Conservation (phyloP, 2,888 invertebrate species). For the Nemoura dubitans region DNA sequence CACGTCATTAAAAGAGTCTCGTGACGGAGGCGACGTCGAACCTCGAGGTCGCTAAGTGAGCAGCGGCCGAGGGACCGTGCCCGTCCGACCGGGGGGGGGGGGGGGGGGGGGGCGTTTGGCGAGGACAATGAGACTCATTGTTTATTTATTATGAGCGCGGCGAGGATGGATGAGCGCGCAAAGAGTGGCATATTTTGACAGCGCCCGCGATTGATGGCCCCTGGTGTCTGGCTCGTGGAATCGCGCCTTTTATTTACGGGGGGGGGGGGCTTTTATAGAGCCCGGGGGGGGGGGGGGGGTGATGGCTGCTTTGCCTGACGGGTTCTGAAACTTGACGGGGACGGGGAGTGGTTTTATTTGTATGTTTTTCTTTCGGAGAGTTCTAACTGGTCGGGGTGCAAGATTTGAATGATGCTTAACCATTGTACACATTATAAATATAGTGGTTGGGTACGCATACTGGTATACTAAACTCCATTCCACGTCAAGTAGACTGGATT, state of each 20-base stretch:
- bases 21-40: background rate
- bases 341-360: background rate
- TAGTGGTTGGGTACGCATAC: no score
- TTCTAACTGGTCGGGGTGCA: no score
- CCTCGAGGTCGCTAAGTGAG: background rate
- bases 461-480: no score
- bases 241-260: background rate
- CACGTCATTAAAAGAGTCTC: background rate
- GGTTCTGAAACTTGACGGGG: background rate
- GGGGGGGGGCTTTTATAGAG: background rate
- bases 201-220: background rate
- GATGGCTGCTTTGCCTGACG: background rate
- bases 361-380: no score
- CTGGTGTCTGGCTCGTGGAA: background rate
- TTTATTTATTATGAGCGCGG: conserved; percentile 23
- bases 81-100: background rate
- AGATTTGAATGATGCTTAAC: no score
- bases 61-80: background rate
- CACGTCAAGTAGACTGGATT: no score
- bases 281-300: background rate
- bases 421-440: no score
- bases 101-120: background rate
- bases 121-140: conserved; percentile 20
- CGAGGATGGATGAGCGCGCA: background rate
- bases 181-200: conserved; percentile 21